Evolutionary conservation across 2,888 invertebrate species (phyloP), one percentile per base, ranked within the genome.

Genomic region (Teinopalpus imperialis): DNA sequence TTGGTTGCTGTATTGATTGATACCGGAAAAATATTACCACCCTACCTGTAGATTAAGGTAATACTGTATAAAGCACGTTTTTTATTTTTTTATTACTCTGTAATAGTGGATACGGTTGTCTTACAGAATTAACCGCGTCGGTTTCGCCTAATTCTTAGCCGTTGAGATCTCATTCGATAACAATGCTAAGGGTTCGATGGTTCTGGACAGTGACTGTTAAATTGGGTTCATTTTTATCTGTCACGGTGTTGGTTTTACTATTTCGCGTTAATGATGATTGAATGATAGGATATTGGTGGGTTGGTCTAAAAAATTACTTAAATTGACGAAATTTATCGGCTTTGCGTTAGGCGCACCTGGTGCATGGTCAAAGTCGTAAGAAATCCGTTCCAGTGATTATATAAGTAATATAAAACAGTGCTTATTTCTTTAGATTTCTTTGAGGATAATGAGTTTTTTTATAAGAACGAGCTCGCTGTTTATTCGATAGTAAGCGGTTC

Each of bases 91-190:
- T 80, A 75, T 73, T 58, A 65, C 63, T 80, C 64, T 81, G 74
- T 80, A 35, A 20, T 74, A 80, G 82, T 77, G 80, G 82, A 81
- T 70, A 88, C 85, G 88, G 66, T 83, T 88, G 86, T 87, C 85
- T 77, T 70, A 66, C 64, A 71, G 73, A 74, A 78, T 85, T 83
- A 79, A 78, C 62, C 56, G 60, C 46, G 58, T 59, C 52, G 59
- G 59, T 61, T 65, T 64, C 66, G 63, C 58, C 67, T 58, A 69
- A 75, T 74, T 72, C 63, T 61, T 46, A 48, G 56, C 69, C 74
- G 79, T 79, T 78, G 78, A 76, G 78, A 81, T 80, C 76, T 68
- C 47, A 68, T 59, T 63, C 57, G 74, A 74, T 74, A 72, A 63
- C 56, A 51, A 55, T 58, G 26, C 27, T 16, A 21, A 18, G 24